Base-by-base conservation (phyloP, 1,140 invertebrate genomes). In the Drosophila pachea region DNA sequence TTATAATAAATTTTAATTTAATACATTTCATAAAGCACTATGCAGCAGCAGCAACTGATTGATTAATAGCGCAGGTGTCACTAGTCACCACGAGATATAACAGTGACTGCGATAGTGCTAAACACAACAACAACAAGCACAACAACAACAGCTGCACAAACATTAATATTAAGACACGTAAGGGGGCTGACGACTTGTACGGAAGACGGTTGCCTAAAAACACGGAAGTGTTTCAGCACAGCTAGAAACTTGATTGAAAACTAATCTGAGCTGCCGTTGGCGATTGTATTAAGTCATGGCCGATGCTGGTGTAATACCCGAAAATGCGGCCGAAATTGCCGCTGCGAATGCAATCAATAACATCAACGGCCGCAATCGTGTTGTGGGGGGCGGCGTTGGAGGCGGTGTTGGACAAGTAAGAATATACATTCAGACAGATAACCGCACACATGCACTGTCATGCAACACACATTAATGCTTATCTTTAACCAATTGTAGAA, bases 401-500 rank as follows among this genome's bases (percentile, higher is more conserved):
- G 67, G 67, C 5, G 74, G 58, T 11, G 83, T 58, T 16, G 69
- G 73, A 3, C 84, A 87, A 70, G 84, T 87, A 61, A 58, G 59
- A 14, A 47, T 33, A 16, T 31, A 58, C 36, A 58, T 36, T 52
- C 7, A 53, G 32, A 16, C n/a, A 42, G 11, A 45, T 45, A 42
- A 7, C 32, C 7, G 40, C n/a, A n/a, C 50, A 14, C 40, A 56
- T 9, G 7, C 35, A 59, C n/a, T n/a, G n/a, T n/a, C n/a, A n/a
- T n/a, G n/a, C n/a, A n/a, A n/a, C n/a, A 36, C 33, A 55, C n/a
- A 22, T 22, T 63, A 73, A 56, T 70, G 53, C 56, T 71, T 45
- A 8, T 68, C 56, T 31, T 38, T 31, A 11, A 12, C 22, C 2
- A 12, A 33, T 76, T 76, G 81, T 92, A 93, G 89, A 95, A 95